Conservation (phyloP, 2,113 vertebrate species). For the Platichthys stellatus region DNA sequence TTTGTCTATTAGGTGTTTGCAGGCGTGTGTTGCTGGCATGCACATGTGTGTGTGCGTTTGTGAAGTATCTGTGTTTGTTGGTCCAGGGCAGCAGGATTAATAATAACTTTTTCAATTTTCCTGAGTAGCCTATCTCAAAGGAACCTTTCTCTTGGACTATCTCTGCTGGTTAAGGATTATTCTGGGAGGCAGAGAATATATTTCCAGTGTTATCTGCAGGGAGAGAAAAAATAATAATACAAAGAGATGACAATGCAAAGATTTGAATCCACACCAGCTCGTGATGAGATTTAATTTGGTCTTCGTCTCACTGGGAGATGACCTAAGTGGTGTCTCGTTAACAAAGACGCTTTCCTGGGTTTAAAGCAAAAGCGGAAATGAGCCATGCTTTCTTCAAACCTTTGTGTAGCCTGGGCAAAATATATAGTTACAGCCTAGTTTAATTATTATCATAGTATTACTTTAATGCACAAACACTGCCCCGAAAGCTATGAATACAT, state of each 20-base stretch:
- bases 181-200: conserved; percentile 55
- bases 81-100: conserved; percentile 58
- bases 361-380: neutral
- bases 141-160: conserved; percentile 65
- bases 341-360: conserved; percentile 7
- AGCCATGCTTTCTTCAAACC: conserved; percentile 1
- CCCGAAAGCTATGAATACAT: neutral
- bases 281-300: conserved; percentile 55
- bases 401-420: no score
- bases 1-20: conserved; percentile 23
- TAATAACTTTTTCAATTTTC: conserved; percentile 74
- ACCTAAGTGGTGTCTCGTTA: conserved; percentile 15
- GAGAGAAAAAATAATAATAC: conserved; percentile 20
- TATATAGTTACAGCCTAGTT: neutral
- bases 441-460: neutral
- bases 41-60: neutral
- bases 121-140: conserved; percentile 63
- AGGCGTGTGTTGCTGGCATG: neutral
- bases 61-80: conserved; percentile 5
- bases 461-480: neutral
- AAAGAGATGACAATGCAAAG: conserved; percentile 62
- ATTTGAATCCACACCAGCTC: conserved; percentile 55
- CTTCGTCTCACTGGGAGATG: conserved; percentile 39
- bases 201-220: conserved; percentile 47
- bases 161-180: conserved; percentile 67